These are phyloP conservation scores for Piaya cayana DNA, from an alignment of 2,113 vertebrate species.

Conservation along the genomic window DNA sequence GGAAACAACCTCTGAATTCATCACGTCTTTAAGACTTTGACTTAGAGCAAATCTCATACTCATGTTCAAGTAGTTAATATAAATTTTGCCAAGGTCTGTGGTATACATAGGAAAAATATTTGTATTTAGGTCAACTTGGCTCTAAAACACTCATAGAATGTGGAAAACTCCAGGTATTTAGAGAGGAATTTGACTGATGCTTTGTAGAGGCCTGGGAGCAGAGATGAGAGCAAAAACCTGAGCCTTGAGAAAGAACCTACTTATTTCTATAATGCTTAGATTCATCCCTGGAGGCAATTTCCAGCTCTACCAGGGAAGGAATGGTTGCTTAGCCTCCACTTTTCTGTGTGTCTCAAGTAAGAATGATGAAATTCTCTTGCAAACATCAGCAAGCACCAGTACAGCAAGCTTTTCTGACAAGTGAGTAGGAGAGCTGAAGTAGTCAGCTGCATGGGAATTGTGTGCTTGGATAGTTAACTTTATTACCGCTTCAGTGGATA, in stretches of 20 bases:
- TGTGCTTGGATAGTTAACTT: not conserved
- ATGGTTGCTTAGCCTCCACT: not conserved
- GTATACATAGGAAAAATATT: not conserved
- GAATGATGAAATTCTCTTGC: not conserved
- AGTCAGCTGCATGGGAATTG: not conserved
- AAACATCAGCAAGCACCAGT: not conserved
- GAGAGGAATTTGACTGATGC: not conserved
- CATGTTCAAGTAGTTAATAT: not conserved
- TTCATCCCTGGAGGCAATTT: not conserved
- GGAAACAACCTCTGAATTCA: not conserved
- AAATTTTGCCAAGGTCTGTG: not conserved
- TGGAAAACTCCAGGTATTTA: not conserved
- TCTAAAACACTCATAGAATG: not conserved
- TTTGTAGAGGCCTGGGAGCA: not conserved
- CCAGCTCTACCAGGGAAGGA: not conserved
- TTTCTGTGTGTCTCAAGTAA: not conserved
- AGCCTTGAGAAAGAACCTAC: not conserved
- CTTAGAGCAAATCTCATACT: not conserved
- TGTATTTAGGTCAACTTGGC: not conserved
- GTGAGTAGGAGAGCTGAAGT: not conserved
- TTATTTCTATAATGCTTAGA: not conserved
- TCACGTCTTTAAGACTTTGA: not conserved
- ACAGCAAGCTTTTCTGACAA: not conserved
- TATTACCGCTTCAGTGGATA: not conserved
- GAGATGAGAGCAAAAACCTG: not conserved